phyloP scores from a whole-genome alignment of 2,113 vertebrate species.

The Theristicus caerulescens region DNA sequence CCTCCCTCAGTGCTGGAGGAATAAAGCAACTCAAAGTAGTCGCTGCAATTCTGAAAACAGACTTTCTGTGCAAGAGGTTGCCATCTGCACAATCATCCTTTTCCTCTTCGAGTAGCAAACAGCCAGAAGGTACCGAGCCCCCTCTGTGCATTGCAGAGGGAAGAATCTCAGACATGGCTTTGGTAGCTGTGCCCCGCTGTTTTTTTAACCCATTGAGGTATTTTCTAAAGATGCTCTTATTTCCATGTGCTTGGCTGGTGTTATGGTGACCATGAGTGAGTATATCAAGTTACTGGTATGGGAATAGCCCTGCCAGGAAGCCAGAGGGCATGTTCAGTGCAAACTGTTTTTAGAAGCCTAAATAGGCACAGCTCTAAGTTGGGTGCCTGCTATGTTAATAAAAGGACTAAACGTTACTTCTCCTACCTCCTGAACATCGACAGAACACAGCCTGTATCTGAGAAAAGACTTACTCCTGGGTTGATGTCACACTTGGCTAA shows the following conservation, averaged over 20 bases:
- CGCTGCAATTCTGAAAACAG: not conserved
- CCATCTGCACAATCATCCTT: not conserved
- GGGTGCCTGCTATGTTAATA: slow-evolving; percentile 38
- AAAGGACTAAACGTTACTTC: not conserved
- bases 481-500: not conserved
- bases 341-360: slow-evolving; percentile 47
- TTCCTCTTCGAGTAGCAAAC: not conserved
- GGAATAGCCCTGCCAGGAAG: slow-evolving; percentile 49
- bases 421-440: not conserved
- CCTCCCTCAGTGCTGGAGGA: not conserved
- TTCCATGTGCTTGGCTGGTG: slow-evolving; percentile 43
- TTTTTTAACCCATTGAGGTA: slow-evolving; percentile 47
- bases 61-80: not conserved
- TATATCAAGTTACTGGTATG: slow-evolving; percentile 53
- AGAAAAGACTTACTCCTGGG: not conserved
- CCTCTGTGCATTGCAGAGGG: not conserved
- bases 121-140: not conserved
- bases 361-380: slow-evolving; percentile 33
- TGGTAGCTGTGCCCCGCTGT: not conserved
- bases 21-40: not conserved
- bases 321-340: slow-evolving; percentile 37
- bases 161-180: not conserved
- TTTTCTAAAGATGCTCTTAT: slow-evolving; percentile 58
- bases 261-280: slow-evolving; percentile 33
- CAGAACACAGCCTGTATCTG: not conserved